phyloP scores from a whole-genome alignment of 2,797 vertebrate genomes.

The Pangasius krempfi region DNA sequence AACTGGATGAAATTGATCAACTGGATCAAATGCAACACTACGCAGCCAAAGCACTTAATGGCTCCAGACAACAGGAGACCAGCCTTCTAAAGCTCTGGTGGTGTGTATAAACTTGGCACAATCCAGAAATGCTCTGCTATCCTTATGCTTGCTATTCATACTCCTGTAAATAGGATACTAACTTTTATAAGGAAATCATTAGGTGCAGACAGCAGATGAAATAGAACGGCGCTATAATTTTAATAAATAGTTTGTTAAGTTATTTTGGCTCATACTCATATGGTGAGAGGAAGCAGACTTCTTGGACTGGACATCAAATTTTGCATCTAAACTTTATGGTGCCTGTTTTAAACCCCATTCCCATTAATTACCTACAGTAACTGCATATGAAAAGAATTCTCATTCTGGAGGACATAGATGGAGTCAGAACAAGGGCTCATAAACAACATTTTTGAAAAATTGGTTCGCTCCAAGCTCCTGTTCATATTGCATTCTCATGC shows the following conservation, averaged over 20 bases:
- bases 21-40: neutral
- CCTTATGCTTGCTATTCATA: constrained; percentile 40
- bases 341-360: neutral
- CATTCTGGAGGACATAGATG: neutral
- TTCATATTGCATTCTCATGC: neutral
- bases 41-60: neutral
- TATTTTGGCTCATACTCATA: constrained; percentile 52
- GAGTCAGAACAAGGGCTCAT: neutral
- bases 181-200: neutral
- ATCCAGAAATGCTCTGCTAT: constrained; percentile 43
- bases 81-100: neutral
- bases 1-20: neutral
- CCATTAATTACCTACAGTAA: neutral
- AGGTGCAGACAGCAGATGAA: constrained; percentile 1
- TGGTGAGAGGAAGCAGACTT: constrained; percentile 43
- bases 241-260: constrained; percentile 51
- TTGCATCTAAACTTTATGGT: neutral
- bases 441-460: neutral
- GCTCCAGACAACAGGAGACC: neutral
- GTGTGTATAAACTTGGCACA: constrained; percentile 21
- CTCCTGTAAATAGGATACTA: constrained; percentile 15
- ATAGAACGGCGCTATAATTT: neutral
- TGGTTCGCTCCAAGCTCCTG: neutral
- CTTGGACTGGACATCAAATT: constrained; percentile 39
- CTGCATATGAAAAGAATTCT: neutral